These are phyloP conservation scores for Apodemia mormo DNA, from an alignment of 2,888 invertebrate genomes.

Conservation along the genomic window DNA sequence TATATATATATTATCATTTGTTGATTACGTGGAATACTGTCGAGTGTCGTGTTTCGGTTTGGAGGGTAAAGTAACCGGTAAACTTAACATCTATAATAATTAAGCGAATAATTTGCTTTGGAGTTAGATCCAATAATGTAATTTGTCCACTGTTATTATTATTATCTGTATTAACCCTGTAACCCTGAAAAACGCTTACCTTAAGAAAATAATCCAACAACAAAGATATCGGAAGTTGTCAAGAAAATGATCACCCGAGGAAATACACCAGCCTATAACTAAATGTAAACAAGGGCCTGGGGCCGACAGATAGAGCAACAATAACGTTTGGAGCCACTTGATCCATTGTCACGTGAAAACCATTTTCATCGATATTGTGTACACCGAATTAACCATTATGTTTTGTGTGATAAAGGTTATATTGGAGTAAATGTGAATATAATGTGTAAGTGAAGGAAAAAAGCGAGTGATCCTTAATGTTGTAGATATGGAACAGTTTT, in stretches of 20 bases:
- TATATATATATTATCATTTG: no score
- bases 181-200: neutral
- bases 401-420: neutral
- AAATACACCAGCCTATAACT: slow-evolving; percentile 17
- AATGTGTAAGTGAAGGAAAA: neutral
- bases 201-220: neutral
- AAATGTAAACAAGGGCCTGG: slow-evolving; percentile 32
- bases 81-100: no score
- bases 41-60: no score
- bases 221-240: slow-evolving; percentile 27
- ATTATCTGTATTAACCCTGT: no score
- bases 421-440: neutral
- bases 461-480: neutral
- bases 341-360: slow-evolving; percentile 29
- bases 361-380: neutral
- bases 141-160: no score
- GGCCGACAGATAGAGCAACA: slow-evolving; percentile 35
- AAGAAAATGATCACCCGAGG: slow-evolving; percentile 16
- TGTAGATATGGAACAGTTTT: neutral
- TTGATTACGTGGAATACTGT: no score
- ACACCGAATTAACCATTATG: neutral
- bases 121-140: no score
- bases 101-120: no score
- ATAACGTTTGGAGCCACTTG: slow-evolving; percentile 30
- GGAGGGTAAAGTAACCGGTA: no score